A percentile compares a stretch with the other conserved stretches of the same genome.
These are phyloP conservation scores for Scaptomyza polygonia DNA, from an alignment of 2,888 invertebrate genomes.

Conservation along the genomic window DNA sequence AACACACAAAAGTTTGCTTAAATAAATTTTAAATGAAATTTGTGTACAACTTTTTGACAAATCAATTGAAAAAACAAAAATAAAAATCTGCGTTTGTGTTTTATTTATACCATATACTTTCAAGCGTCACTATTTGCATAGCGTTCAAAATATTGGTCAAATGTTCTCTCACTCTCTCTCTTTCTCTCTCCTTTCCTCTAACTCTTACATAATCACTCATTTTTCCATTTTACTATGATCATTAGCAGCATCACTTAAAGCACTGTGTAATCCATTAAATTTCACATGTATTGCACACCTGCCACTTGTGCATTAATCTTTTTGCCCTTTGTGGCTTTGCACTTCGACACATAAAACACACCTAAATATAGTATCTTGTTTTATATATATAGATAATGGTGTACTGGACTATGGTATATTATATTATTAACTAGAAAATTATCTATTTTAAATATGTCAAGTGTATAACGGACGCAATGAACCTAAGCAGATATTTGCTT, in stretches of 20 bases:
- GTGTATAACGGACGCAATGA: conserved; percentile 30
- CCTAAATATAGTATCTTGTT: neutral
- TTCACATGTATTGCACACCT: conserved; percentile 17
- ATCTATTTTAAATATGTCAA: conserved; percentile 62
- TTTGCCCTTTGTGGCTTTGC: conserved; percentile 25
- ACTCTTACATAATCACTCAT: conserved; percentile 13
- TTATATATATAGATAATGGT: conserved; percentile 17
- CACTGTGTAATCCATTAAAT: conserved; percentile 7
- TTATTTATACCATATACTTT: conserved; percentile 66
- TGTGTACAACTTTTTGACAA: conserved; percentile 72
- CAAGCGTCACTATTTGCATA: conserved; percentile 60
- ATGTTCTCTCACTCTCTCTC: conserved; percentile 11
- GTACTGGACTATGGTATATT: neutral
- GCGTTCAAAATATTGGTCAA: conserved; percentile 31
- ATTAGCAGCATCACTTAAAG: conserved; percentile 26
- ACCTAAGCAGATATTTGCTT: conserved; percentile 35
- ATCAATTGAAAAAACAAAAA: conserved; percentile 60
- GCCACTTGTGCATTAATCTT: conserved; percentile 41
- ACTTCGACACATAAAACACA: conserved; percentile 1
- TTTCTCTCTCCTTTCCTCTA: conserved; percentile 3
- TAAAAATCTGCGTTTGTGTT: conserved; percentile 55
- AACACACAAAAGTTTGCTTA: conserved; percentile 63
- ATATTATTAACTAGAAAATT: conserved; percentile 24
- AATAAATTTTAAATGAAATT: conserved; percentile 75
- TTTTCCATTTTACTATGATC: conserved; percentile 15